Conservation (phyloP, 2,888 invertebrate species). For the Rhyacophila evoluta region DNA sequence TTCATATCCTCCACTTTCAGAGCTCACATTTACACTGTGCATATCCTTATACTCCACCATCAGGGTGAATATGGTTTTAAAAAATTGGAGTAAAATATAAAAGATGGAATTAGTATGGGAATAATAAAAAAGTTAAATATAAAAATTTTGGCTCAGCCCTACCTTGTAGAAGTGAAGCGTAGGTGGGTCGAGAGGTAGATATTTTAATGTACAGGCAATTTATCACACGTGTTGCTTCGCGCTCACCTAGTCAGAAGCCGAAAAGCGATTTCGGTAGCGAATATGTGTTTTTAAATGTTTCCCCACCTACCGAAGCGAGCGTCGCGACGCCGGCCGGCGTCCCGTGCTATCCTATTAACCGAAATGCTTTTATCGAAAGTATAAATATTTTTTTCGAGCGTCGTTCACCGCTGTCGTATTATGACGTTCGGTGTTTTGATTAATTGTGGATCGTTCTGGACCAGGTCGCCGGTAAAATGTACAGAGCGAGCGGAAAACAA, state of each 20-base stretch:
- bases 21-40: too few species aligned
- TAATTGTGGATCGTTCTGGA: constrained; percentile 28
- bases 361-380: constrained; percentile 42
- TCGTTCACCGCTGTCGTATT: constrained; percentile 30
- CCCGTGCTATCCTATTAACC: constrained; percentile 33
- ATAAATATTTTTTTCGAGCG: constrained; percentile 34
- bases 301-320: background rate
- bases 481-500: background rate
- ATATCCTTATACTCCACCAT: too few species aligned
- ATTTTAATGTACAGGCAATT: constrained; percentile 49
- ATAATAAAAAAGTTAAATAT: too few species aligned
- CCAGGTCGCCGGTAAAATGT: background rate
- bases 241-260: constrained; percentile 17
- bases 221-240: constrained; percentile 51
- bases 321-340: background rate
- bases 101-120: too few species aligned
- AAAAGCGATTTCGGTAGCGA: constrained; percentile 11
- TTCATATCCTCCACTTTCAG: too few species aligned
- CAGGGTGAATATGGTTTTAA: too few species aligned
- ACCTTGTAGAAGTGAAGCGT: background rate
- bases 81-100: too few species aligned
- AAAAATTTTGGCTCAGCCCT: background rate
- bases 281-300: constrained; percentile 43
- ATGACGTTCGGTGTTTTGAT: constrained; percentile 38
- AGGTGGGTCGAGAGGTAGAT: constrained; percentile 34